A percentile compares a stretch with the other conserved stretches of the same genome.
phyloP scores from a whole-genome alignment of 2,113 vertebrate genomes.

The Chaetops frenatus region DNA sequence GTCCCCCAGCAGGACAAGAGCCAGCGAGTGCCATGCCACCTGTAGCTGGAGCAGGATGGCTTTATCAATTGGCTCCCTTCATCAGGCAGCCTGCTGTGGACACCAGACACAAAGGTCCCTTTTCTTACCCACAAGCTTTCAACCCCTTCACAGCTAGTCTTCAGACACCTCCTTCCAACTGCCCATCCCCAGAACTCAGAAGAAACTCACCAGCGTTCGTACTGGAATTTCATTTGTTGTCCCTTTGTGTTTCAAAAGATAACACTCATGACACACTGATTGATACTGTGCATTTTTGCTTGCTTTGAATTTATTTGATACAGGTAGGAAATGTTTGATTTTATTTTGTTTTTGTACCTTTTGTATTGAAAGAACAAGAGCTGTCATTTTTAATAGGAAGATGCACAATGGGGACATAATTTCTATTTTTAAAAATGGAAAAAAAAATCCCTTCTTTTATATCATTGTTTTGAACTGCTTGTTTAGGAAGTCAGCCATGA shows the following conservation, averaged over 20 bases:
- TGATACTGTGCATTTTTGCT: not conserved
- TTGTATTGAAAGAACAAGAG: not conserved
- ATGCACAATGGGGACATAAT: not conserved
- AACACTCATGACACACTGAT: rapidly evolving
- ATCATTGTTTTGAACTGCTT: not conserved
- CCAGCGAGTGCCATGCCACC: rapidly evolving
- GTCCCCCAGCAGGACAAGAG: not conserved
- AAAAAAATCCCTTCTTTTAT: not conserved
- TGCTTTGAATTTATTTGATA: not conserved
- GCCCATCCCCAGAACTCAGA: not conserved
- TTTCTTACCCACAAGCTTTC: not conserved
- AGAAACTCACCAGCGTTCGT: not conserved
- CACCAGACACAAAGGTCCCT: rapidly evolving
- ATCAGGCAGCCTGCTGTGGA: not conserved
- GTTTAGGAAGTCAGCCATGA: not conserved
- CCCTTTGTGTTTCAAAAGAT: not conserved
- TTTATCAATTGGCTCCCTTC: not conserved
- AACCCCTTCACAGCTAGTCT: rapidly evolving
- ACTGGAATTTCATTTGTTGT: not conserved
- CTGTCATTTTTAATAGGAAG: not conserved
- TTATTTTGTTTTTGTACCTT: not conserved
- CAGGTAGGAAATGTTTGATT: not conserved
- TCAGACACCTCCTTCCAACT: not conserved
- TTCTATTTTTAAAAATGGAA: not conserved
- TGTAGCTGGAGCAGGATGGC: not conserved